Percentiles rank a stretch among this genome's conserved stretches.
Conservation (phyloP, 2,113 vertebrate genomes). For the Tichodroma muraria region DNA sequence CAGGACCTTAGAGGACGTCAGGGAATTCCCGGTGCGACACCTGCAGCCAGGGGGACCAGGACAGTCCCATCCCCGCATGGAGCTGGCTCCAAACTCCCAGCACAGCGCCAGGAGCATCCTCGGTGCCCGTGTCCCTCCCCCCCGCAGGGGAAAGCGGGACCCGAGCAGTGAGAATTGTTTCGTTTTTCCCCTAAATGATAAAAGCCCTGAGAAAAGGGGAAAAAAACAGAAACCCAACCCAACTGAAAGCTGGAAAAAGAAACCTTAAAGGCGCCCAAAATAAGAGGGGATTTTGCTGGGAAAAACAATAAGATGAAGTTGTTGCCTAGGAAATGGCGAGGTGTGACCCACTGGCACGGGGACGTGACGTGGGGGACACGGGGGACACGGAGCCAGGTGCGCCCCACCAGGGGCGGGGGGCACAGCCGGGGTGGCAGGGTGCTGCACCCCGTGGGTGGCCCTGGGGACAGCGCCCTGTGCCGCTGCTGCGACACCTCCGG, state of each 20-base stretch:
- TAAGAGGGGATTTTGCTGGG: not conserved
- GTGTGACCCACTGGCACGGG: not conserved
- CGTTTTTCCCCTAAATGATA: not conserved
- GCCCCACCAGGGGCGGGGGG: not conserved
- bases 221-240: not conserved
- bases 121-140: fast-evolving
- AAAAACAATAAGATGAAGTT: not conserved
- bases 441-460: not conserved
- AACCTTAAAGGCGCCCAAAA: not conserved
- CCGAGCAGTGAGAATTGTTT: not conserved
- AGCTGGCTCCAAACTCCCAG: fast-evolving
- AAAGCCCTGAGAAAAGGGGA: not conserved
- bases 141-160: not conserved
- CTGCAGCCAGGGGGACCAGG: fast-evolving
- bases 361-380: not conserved
- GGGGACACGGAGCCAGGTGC: not conserved
- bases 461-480: not conserved
- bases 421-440: not conserved
- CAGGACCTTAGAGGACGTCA: not conserved
- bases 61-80: fast-evolving
- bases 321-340: fast-evolving
- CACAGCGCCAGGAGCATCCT: not conserved
- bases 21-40: fast-evolving
- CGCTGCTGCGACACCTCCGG: not conserved
- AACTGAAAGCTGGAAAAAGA: slow-evolving; percentile 13